These are phyloP conservation scores for Papilio demoleus DNA, from an alignment of 2,888 invertebrate genomes.

Conservation along the genomic window DNA sequence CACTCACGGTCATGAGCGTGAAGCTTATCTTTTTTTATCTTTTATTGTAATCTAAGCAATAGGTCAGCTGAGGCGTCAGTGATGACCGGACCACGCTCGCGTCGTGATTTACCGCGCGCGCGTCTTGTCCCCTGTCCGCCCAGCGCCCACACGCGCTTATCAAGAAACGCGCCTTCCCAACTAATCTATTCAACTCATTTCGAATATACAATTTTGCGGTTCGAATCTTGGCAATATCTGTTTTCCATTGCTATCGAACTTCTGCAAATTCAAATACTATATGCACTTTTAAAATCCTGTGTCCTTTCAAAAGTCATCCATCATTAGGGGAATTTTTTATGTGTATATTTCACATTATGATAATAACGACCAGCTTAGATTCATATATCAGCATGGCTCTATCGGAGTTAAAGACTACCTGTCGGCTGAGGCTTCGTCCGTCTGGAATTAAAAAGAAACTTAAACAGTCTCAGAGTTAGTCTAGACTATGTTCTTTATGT, in stretches of 20 bases:
- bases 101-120: slow-evolving; percentile 38
- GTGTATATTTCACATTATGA: no score
- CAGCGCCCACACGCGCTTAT: slow-evolving; percentile 39
- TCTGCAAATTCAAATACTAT: not conserved
- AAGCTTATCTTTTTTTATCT: slow-evolving; percentile 16
- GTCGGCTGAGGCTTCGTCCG: no score
- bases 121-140: slow-evolving; percentile 42
- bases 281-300: not conserved
- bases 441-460: no score
- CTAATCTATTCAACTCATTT: slow-evolving; percentile 38
- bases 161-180: slow-evolving; percentile 36
- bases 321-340: no score
- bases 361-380: no score
- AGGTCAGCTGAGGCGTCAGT: slow-evolving; percentile 23
- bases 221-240: slow-evolving; percentile 3
- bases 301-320: not conserved
- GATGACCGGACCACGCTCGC: slow-evolving; percentile 16
- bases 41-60: slow-evolving; percentile 20
- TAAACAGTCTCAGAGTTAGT: no score
- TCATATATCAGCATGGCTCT: no score
- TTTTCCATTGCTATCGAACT: slow-evolving; percentile 21
- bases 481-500: no score
- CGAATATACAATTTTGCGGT: slow-evolving; percentile 18
- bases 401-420: no score
- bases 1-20: slow-evolving; percentile 1